Base-by-base conservation (phyloP, 1,140 invertebrate species). In the Hermetia illucens region DNA sequence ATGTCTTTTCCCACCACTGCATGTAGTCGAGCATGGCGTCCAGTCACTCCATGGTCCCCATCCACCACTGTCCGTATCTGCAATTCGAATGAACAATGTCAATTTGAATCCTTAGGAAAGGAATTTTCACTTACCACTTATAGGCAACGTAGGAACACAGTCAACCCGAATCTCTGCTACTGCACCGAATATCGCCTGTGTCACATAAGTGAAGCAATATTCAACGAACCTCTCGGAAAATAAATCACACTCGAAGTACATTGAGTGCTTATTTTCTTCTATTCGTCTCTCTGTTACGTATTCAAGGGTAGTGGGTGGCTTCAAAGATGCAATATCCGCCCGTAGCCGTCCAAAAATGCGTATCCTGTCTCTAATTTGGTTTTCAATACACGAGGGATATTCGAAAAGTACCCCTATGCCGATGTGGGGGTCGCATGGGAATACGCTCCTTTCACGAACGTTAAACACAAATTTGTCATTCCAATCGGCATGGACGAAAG, bases 121-220 rank as follows among this genome's bases (percentile, higher is more conserved):
- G 30, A 42, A 34, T 39, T 33, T 31, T 41, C 39, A 60, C 61
- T 61, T 58, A 85, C 83, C 82, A 64, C 73, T 69, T 15, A 84
- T 65, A 2, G 82, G 81, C 38, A 81, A 62, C 0, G 83, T 85
- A 2, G 82, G 82, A 21, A 87, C 71, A 49, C 83, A 88, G 52
- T 84, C 75, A 63, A 77, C 75, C 39, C 79, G 66, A 2, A 87
- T 79, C 55, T 88, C 80, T 5, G 77, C 72, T 36, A 87, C 82
- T 1, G 83, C 82, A 2, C 80, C 80, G 2, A 74, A 84, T 19
- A 82, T 75, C 0, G 82, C 77, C 43, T 84, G 76, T 29, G 78
- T 86, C 4, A 86, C 81, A 53, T 88, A 88, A 34, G 82, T 75
- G 59, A 88, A 87, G 59, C 84, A 88, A 47, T 87, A 87, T 49